Evolutionary conservation across 2,797 vertebrate genomes (phyloP), one percentile per base, ranked within the genome.

Genomic region (Enteromius unitaeniatus): DNA sequence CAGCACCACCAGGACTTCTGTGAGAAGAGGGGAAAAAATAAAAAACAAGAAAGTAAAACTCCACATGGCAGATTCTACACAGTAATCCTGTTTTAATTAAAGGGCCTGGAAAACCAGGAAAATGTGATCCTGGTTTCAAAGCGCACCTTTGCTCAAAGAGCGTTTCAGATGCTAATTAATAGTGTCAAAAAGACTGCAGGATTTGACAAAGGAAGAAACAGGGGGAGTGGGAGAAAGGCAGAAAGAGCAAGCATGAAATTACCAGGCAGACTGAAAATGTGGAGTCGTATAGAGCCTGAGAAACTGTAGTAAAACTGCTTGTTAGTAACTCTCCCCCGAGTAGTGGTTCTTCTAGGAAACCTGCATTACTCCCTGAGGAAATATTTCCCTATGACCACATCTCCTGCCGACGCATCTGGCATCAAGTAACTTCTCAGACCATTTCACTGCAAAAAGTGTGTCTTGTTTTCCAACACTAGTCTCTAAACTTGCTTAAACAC

Each of bases 21-120:
- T 81, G 42, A 26, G 69, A 72, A 37, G 49, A n/a, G 28, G 28
- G 40, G 40, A 37, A 34, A 7, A 42, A 60, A 75, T 15, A 75
- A 60, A 62, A 60, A 15, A 21, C 60, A 15, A 78, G 9, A 70
- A 23, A 17, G 65, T 45, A 19, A 86, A 47, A 55, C 26, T 62
- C 26, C 53, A 53, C 42, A 78, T n/a, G 53, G 7, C 1, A 15
- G 58, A 14, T 65, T 45, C 70, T 60, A 70, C 8, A 42, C 51
- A 78, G 26, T 85, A 85, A 87, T 87, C 83, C 79, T 67, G 37
- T 55, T 82, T 87, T 87, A 87, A 87, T 88, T 79, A 82, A 87
- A 84, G 55, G 42, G 4, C 21, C 58, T 5, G 19, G 37, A 31
- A 58, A 82, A 58, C 34, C 55, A 49, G 40, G 4, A 77, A 78